Evolutionary conservation across 2,888 invertebrate genomes (phyloP), one percentile per base, ranked within the genome.

Genomic region (Protodeltote pygarga): DNA sequence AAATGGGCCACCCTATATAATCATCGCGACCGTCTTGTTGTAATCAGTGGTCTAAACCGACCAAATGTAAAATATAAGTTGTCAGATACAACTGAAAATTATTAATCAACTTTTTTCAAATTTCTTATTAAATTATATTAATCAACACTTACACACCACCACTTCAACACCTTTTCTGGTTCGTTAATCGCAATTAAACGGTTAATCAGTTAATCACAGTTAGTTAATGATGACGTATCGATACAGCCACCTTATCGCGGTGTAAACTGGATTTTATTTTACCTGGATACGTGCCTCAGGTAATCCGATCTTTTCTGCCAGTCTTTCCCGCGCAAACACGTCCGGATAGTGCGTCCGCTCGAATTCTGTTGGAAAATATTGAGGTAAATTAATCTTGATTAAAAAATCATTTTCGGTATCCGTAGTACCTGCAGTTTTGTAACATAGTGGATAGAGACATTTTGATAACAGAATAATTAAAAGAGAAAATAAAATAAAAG

Each of bases 211-310:
- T 14, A 10, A 24, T 31, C 19, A 25, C 39, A 38, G 34, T 38
- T 48, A 52, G 38, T 52, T 45, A 47, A 35, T 47, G 55, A 65
- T 63, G 54, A 51, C 63, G 55, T 60, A 73, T 73, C 67, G 71
- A 74, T 75, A 80, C 77, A 81, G 80, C 81, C 84, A 82, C 81
- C 86, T 87, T 79, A 85, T 87, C 86, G 77, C 78, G 79, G 75
- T 81, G 82, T 83, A 89, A 88, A 87, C 83, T 89, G 89, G 88
- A 89, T 79, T 86, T 93, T 93, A 93, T 95, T 95, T 95, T 95
- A 98, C 98, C 97, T 98, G 98, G 95, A 98, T 98, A 95, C 98
- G 96, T 93, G 98, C 98, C 95, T 98, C 98, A 93, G 98, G 98
- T 93, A 98, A 96, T 94, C 97, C 97, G 93, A 98, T 98, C 95